Evolutionary conservation across 2,797 vertebrate genomes (phyloP), one percentile per base, ranked within the genome.

Genomic region (Acanthurus leucopareius): DNA sequence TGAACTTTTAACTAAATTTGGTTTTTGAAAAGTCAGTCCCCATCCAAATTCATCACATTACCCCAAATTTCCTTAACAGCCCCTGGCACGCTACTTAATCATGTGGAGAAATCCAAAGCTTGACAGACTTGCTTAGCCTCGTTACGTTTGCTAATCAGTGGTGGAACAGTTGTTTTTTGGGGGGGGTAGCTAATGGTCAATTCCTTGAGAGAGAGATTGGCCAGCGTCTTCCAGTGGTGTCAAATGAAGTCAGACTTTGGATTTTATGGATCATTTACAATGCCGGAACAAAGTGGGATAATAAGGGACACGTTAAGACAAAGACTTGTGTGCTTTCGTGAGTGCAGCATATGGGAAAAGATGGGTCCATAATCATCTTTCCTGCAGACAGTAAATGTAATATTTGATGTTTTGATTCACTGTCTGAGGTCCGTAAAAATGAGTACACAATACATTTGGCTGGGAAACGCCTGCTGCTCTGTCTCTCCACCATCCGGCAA

Each of bases 341-440:
- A 80, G 58, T 77, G 65, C 69, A 79, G 63, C 58, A 32, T 49
- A 35, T 66, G 58, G 61, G 49, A 56, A 53, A 38, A 40, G 38
- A 82, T 63, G 62, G 63, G n/a, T 70, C 72, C 59, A 77, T 86
- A 79, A 86, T 77, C 68, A 77, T 79, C 75, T 86, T 75, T 84
- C 38, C 66, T 76, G 73, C 62, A 74, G 76, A 79, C 74, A 85
- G 86, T 84, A 86, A 90, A 82, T 82, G 83, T 83, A 84, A 88
- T 80, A 85, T 79, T 79, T 51, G 15, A 40, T 88, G 82, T 86
- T 85, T 78, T 86, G 78, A 91, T 83, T 88, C 77, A 86, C 71
- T 54, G 74, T 88, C 81, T 74, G 20, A 74, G 56, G 75, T 61
- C 76, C 77, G 75, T 52, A 69, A 80, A 84, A 84, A 89, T 49